Percentiles rank a stretch among this genome's conserved stretches.
Conservation (phyloP, 2,797 vertebrate species). For the Acridotheres tristis region DNA sequence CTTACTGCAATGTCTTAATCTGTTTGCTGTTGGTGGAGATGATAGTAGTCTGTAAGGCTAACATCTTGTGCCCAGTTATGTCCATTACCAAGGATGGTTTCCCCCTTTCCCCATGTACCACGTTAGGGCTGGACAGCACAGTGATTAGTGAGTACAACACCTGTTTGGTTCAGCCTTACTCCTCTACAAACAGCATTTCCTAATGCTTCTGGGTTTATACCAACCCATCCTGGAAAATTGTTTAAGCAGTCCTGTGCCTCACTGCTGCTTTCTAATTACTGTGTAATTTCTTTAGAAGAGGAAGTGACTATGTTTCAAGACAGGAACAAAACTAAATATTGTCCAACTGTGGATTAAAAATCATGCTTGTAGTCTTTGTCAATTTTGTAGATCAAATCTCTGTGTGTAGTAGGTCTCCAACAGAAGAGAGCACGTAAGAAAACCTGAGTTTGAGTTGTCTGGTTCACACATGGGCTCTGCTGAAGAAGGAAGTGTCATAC, state of each 20-base stretch:
- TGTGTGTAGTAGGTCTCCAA: neutral
- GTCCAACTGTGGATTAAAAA: slow-evolving; percentile 37
- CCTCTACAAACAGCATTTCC: neutral
- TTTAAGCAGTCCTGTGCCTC: neutral
- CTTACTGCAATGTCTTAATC: neutral
- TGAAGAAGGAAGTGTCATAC: neutral
- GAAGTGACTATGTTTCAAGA: slow-evolving; percentile 54
- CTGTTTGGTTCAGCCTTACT: neutral
- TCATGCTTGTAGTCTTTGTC: neutral
- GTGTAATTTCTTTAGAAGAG: slow-evolving; percentile 62
- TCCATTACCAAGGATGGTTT: neutral
- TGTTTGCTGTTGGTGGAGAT: neutral
- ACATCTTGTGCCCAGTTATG: neutral
- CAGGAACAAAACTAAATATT: slow-evolving; percentile 47
- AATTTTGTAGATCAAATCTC: neutral
- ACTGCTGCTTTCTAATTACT: slow-evolving; percentile 63
- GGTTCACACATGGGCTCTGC: neutral
- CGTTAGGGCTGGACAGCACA: neutral
- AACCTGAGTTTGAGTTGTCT: neutral
- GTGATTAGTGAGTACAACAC: neutral
- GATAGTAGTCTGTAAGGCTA: neutral
- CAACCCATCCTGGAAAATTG: neutral
- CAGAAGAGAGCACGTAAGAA: neutral
- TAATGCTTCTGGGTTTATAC: neutral
- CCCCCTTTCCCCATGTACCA: fast-evolving